Base-by-base conservation (phyloP, 2,888 invertebrate genomes). In the Mythimna loreyi region DNA sequence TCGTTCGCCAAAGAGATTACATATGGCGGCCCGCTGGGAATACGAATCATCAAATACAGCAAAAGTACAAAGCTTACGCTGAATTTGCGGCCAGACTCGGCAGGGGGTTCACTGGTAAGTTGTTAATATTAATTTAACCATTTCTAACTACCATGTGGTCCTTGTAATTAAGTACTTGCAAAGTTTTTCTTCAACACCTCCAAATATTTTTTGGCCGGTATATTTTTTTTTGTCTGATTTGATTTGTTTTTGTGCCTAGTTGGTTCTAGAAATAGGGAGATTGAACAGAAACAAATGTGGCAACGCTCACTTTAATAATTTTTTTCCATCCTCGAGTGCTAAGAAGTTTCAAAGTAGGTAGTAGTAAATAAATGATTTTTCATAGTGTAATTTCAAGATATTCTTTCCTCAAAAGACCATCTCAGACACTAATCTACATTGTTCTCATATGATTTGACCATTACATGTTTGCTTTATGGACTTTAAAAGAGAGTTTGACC, bases 1-100 rank as follows among this genome's bases (percentile, higher is more conserved):
- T 93, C 60, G 90, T 96, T 40, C 91, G 87, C 2, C 84, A 89
- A 47, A 85, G 91, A 58, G 93, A 95, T 28, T 93, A 89, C 64
- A 92, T 96, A 71, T 96, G 95, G 95, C 92, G 91, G 50, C 90
- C 93, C 0, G 82, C 86, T 0, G 94, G 94, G 0, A 95, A 96
- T 65, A 96, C 95, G 0, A 96, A 95, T 75, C 91, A 95, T 77
- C 93, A 94, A 36, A 95, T 96, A 61, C 93, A 94, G 33, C 92
- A 92, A 64, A 96, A 95, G 82, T 95, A 96, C 69, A 94, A 93
- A 75, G 95, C 95, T 0, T 95, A 95, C 60, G 95, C 96, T 0
- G 95, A 95, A 69, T 94, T 96, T 68, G 96, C 96, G 16, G 89
- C 94, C 0, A 89, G 80, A 57, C 69, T 94, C 30, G 94, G 94